Conservation (phyloP, 2,113 vertebrate species). For the Gopherus evgoodei region DNA sequence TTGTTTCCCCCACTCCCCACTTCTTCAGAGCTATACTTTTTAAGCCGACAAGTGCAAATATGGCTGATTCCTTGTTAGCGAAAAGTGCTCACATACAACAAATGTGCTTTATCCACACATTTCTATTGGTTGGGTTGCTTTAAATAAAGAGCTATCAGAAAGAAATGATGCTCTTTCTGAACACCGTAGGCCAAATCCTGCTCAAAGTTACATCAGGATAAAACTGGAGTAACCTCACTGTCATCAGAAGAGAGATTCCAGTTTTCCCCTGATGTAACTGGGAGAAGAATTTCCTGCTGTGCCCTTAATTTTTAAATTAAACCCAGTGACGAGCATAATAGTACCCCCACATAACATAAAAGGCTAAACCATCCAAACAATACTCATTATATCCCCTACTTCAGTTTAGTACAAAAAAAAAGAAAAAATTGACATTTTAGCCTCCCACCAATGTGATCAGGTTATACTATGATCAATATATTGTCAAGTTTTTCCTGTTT, state of each 20-base stretch:
- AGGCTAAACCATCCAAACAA: background rate
- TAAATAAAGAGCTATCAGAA: background rate
- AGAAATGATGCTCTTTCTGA: background rate
- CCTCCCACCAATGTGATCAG: background rate
- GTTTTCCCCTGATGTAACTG: background rate
- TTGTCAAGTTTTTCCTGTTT: background rate
- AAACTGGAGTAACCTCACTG: background rate
- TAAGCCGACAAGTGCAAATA: background rate
- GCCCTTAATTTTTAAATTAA: background rate
- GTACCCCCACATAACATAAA: background rate
- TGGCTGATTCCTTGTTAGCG: background rate
- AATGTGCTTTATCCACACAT: background rate
- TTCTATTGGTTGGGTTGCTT: background rate
- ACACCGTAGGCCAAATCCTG: background rate
- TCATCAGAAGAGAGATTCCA: background rate
- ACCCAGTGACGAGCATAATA: background rate
- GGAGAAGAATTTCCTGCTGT: background rate
- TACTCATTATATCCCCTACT: background rate
- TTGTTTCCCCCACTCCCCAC: background rate
- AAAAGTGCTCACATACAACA: background rate
- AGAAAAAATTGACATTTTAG: background rate
- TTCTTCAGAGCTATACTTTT: background rate
- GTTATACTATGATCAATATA: background rate
- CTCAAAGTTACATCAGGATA: background rate
- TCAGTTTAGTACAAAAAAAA: background rate